Base-by-base conservation (phyloP, 2,888 invertebrate genomes). In the Helicoverpa assulta region DNA sequence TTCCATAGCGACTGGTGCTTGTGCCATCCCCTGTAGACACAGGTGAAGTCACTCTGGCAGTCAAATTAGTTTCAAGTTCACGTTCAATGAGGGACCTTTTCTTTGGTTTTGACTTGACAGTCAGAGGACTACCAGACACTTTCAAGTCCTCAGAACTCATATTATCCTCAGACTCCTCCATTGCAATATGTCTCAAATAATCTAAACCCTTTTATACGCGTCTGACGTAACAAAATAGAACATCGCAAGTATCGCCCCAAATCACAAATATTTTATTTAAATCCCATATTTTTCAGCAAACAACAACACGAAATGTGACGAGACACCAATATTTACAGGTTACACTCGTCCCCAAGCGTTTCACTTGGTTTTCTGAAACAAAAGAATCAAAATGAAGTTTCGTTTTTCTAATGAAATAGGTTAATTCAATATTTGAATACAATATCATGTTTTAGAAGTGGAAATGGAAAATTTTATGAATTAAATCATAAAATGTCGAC, bases 1-100 rank as follows among this genome's bases (percentile, higher is more conserved):
- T 93, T 10, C 97, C 97, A 88, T 96, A 97, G 16, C 97, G 96
- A 80, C 97, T 97, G 37, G 91, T 96, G 51, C 85, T 94, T 1
- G 83, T 75, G n/a, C 86, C 87, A 57, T 91, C 93, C 14, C 79
- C 76, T 37, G 80, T 78, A 1, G 88, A 85, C 5, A 89, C 85
- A 1, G 95, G 94, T 10, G 94, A 93, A 54, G 94, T 95, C 7
- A 94, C 84, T 81, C 89, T 88, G 37, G 93, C 86, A 66, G 95
- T 95, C 82, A 96, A 84, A 77, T 85, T 94, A 0, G 95, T 95
- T 78, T 95, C 95, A 51, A 96, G 86, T 85, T 95, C 94, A 52
- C 95, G 89, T 82, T 95, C 95, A 66, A 95, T 90, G 56, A 93
- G 76, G 33, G 95, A 95, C 76, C 93, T 87, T 78, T 94, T 95